These are phyloP conservation scores for Magallana angulata DNA, from an alignment of 1,140 invertebrate species.

Conservation along the genomic window DNA sequence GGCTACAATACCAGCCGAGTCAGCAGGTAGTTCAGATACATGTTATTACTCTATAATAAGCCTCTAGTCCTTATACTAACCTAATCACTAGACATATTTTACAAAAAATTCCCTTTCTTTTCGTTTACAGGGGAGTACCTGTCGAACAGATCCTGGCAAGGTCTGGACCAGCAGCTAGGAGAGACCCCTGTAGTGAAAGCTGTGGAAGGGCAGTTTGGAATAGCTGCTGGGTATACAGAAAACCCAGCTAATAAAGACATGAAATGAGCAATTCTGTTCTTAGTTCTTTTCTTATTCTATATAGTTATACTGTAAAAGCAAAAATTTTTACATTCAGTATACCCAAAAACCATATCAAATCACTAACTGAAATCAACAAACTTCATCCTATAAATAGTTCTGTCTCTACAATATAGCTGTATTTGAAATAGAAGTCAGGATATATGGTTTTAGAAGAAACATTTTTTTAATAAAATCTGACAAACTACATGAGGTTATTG, in stretches of 20 bases:
- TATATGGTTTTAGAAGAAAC: too few relatives aligned
- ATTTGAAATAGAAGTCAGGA: too few relatives aligned
- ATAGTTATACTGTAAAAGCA: neutral
- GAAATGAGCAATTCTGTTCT: neutral
- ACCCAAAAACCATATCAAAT: too few relatives aligned
- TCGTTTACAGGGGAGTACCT: slow-evolving; percentile 74
- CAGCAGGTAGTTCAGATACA: slow-evolving; percentile 63
- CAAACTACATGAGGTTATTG: too few relatives aligned
- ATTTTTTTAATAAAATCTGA: too few relatives aligned
- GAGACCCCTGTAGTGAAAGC: slow-evolving; percentile 75
- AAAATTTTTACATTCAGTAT: too few relatives aligned
- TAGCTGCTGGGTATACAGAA: slow-evolving; percentile 76
- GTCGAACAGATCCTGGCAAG: slow-evolving; percentile 76
- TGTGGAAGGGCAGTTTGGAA: slow-evolving; percentile 76
- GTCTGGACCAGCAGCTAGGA: slow-evolving; percentile 78
- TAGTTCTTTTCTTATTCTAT: neutral
- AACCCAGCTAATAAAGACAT: slow-evolving; percentile 10
- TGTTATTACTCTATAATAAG: too few relatives aligned
- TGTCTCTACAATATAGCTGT: too few relatives aligned
- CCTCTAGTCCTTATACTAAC: too few relatives aligned
- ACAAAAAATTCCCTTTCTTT: neutral
- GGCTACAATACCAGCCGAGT: slow-evolving; percentile 60
- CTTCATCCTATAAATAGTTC: too few relatives aligned
- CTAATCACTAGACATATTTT: too few relatives aligned
- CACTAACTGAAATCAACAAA: too few relatives aligned